Base-by-base conservation (phyloP, 2,888 invertebrate species). In the Limnephilus marmoratus region DNA sequence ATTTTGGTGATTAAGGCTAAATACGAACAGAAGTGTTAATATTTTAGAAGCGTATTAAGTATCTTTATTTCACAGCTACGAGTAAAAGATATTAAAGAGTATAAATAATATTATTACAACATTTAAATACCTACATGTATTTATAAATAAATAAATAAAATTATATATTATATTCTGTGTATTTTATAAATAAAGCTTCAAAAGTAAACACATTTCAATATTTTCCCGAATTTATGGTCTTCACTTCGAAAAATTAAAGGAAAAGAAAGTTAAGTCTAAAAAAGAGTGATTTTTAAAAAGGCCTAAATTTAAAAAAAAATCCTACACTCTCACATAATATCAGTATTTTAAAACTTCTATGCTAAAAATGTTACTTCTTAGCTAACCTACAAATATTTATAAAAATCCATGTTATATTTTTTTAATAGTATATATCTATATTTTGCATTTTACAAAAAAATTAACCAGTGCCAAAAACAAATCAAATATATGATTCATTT, bases 41-140 rank as follows among this genome's bases (percentile, higher is more conserved):
- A 37, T 92, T 86, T 88, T 88, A 92, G 92, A 92, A 34, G 92
- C 90, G 68, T 91, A 83, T 82, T 82, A 49, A 53, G 41, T 88
- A 88, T 92, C n/a, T 68, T 68, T 68, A 90, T 90, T 92, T 92
- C 87, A 90, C 92, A 85, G 92, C 90, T 92, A 31, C 31, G 31
- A 31, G 31, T 31, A 90, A 90, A 49, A 90, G 80, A 80, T 90
- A 87, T 81, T 91, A 91, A 82, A 81, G 80, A 31, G 81, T 12
- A 81, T 83, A 49, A 80, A 68, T 41, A 90, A 31, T 85, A 85
- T 41, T 18, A 18, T 24, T 7, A 68, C 53, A 90, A 53, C 45
- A 80, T 85, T 85, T 18, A 86, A 24, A 90, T 68, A 80, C 81
- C 80, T 90, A 80, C 81, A 85, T 90, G 45, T 37, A 37, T 83